phyloP scores from a whole-genome alignment of 2,113 vertebrate genomes.

The Vanacampus margaritifer region DNA sequence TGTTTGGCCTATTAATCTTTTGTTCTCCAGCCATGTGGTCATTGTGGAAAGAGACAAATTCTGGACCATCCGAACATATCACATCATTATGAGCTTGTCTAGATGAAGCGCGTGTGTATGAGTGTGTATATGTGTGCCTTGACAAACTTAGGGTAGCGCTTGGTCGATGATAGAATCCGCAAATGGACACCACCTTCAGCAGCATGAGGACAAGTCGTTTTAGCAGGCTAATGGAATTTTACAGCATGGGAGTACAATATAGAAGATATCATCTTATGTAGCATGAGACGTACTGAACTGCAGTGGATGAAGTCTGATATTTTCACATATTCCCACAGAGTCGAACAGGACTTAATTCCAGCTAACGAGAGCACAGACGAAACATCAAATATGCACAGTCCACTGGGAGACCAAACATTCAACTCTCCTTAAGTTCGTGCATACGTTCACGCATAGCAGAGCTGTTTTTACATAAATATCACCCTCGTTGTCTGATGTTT shows the following conservation, averaged over 20 bases:
- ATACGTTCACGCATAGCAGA: no score
- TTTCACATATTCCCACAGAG: slow-evolving; percentile 47
- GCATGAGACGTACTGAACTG: slow-evolving; percentile 26
- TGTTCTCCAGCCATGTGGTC: slow-evolving; percentile 56
- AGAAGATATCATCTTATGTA: slow-evolving; percentile 51
- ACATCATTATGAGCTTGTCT: slow-evolving; percentile 49
- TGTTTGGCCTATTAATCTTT: slow-evolving; percentile 68
- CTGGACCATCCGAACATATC: slow-evolving; percentile 41
- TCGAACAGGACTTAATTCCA: slow-evolving; percentile 46
- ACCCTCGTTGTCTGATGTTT: no score
- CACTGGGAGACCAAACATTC: no score
- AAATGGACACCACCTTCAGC: slow-evolving; percentile 57
- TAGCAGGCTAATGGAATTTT: slow-evolving; percentile 61
- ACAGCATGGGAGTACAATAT: slow-evolving; percentile 49
- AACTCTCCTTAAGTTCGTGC: no score
- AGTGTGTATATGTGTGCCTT: slow-evolving; percentile 6
- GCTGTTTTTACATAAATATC: no score
- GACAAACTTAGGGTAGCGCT: slow-evolving; percentile 40
- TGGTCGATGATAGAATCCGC: slow-evolving; percentile 60
- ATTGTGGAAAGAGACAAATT: slow-evolving; percentile 35
- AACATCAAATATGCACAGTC: slow-evolving; percentile 25
- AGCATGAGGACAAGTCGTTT: slow-evolving; percentile 56
- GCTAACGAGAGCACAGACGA: slow-evolving; percentile 41
- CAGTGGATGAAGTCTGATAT: slow-evolving; percentile 48
- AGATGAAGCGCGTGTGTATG: slow-evolving; percentile 9